Evolutionary conservation across 2,888 invertebrate species (phyloP), one percentile per base, ranked within the genome.

Genomic region (Melanostoma mellinum): DNA sequence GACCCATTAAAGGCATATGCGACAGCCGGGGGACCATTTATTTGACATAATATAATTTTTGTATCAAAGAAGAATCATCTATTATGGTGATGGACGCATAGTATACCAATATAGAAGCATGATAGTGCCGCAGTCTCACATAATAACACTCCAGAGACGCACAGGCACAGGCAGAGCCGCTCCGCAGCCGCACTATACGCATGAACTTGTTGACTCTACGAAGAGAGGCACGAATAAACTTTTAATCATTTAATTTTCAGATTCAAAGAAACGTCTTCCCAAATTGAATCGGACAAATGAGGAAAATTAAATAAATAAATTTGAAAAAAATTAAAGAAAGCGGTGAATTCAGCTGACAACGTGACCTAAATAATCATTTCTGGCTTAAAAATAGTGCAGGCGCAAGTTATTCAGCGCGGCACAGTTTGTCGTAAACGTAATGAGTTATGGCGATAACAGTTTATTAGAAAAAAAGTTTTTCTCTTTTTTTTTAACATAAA

Each of bases 11-110:
- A 61, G 8, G 55, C 73, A 55, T 61, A 65, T 67, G 60, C 73
- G 46, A 55, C 42, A 50, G 63, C 32, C 4, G 4, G 20, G 52
- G 20, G 55, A 74, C 44, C 63, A 48, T 74, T 74, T 63, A 79
- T 80, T 80, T 80, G 79, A 69, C 79, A 80, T 58, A 74, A 74
- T 52, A 69, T 63, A 30, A 35, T 50, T 76, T 74, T 63, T 63
- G 69, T 74, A 65, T 80, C 63, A 74, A 65, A 63, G 36, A 35
- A 44, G 30, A 52, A 73, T 63, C 48, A 48, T 36, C 50, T 32
- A 50, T 50, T 50, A 50, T 63, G 48, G 6, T 32, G 50, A 63
- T 63, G 50, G 63, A 63, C 36, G 50, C 36, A 50, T 46, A 1
- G 20, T 20, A 20, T 40, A 40, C 46, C 46, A 35, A 61, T 9